These are phyloP conservation scores for Microdon myrmicae DNA, from an alignment of 2,888 invertebrate species.

Conservation along the genomic window DNA sequence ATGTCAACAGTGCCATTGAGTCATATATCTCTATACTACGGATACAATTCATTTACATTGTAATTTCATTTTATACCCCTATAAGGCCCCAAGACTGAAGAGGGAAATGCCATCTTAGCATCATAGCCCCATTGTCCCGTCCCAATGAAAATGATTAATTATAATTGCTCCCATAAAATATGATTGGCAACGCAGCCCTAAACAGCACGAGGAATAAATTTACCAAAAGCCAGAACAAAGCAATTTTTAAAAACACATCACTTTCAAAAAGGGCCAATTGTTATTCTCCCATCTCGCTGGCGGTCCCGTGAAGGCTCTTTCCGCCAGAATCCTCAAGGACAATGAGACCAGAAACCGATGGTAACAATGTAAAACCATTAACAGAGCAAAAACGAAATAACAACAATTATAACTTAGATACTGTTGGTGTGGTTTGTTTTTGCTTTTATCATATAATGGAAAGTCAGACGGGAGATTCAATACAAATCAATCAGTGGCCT, in stretches of 20 bases:
- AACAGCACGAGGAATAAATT: background rate
- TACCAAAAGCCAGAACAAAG: background rate
- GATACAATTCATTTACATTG: too few relatives aligned
- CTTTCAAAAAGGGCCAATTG: background rate
- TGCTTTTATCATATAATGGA: constrained; percentile 1
- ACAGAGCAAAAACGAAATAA: constrained; percentile 43
- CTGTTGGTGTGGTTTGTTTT: constrained; percentile 24
- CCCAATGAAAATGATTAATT: constrained; percentile 37
- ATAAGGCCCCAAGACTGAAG: too few relatives aligned
- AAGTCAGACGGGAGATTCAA: constrained; percentile 25
- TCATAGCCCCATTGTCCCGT: constrained; percentile 1
- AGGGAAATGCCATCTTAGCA: too few relatives aligned
- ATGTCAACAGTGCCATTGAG: too few relatives aligned
- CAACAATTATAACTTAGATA: constrained; percentile 49
- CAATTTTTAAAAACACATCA: constrained; percentile 11
- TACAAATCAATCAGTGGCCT: constrained; percentile 42
- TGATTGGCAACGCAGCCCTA: constrained; percentile 44
- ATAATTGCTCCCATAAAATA: constrained; percentile 33
- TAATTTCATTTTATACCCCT: too few relatives aligned
- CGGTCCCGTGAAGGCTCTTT: background rate
- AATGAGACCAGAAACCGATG: constrained; percentile 34
- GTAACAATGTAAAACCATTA: constrained; percentile 52
- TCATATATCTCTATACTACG: too few relatives aligned
- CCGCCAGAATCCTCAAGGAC: constrained; percentile 23
- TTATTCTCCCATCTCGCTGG: background rate